These are phyloP conservation scores for Bombus balteatus DNA, from an alignment of 1,140 invertebrate species.

Conservation along the genomic window DNA sequence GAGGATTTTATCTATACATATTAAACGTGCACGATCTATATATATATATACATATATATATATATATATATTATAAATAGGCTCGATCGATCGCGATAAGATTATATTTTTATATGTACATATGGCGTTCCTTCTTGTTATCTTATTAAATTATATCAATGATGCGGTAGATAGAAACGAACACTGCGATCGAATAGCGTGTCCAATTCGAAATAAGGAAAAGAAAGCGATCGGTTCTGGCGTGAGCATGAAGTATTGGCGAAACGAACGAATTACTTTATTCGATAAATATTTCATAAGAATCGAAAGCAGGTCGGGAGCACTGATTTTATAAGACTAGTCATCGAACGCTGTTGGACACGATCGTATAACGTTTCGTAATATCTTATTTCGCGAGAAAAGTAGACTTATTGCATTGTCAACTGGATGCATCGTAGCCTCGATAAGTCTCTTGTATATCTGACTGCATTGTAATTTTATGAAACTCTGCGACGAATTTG, in stretches of 20 bases:
- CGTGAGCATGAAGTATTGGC: not conserved
- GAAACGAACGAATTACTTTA: slow-evolving; percentile 12
- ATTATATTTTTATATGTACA: slow-evolving; percentile 82
- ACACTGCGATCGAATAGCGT: slow-evolving; percentile 32
- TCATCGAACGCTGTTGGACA: slow-evolving; percentile 24
- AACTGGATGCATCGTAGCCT: not conserved
- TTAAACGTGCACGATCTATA: slow-evolving; percentile 65
- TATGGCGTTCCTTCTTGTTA: slow-evolving; percentile 79
- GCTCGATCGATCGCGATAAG: slow-evolving; percentile 71
- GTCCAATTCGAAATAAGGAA: not conserved
- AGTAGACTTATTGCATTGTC: not conserved
- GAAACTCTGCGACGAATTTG: not conserved
- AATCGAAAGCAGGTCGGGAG: slow-evolving; percentile 20
- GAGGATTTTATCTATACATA: slow-evolving; percentile 67
- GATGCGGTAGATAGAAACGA: slow-evolving; percentile 60
- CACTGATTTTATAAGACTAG: slow-evolving; percentile 9
- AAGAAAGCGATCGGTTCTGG: not conserved
- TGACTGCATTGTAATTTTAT: not conserved
- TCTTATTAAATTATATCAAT: slow-evolving; percentile 67
- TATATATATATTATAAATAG: slow-evolving; percentile 66
- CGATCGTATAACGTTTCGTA: slow-evolving; percentile 38
- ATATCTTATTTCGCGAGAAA: not conserved
- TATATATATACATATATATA: slow-evolving; percentile 67
- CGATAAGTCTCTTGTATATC: not conserved
- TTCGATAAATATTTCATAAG: slow-evolving; percentile 31